phyloP scores from a whole-genome alignment of 2,888 invertebrate species.

The Opisthograptis luteolata region DNA sequence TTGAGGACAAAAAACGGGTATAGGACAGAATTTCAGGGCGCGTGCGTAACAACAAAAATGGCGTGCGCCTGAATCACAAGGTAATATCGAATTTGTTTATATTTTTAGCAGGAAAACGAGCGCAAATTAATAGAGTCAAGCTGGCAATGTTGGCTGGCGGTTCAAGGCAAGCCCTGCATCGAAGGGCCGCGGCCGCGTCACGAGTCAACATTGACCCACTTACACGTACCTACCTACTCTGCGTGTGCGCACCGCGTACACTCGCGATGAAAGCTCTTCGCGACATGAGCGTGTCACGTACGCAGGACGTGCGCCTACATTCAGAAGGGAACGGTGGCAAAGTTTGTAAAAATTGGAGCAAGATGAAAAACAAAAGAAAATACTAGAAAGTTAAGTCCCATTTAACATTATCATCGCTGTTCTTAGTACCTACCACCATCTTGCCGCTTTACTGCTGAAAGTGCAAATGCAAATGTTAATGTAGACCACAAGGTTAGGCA shows the following conservation, averaged over 20 bases:
- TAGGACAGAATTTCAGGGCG: slow-evolving; percentile 17
- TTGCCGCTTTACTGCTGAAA: too few relatives aligned
- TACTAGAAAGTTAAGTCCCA: too few relatives aligned
- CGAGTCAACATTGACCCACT: slow-evolving; percentile 82
- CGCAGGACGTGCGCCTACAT: slow-evolving; percentile 31
- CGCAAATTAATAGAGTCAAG: slow-evolving; percentile 74
- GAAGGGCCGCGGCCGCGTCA: slow-evolving; percentile 81
- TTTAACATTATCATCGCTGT: too few relatives aligned
- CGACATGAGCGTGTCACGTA: slow-evolving; percentile 62
- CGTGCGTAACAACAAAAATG: slow-evolving; percentile 15
- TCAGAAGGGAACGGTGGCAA: background rate
- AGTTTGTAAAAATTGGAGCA: background rate
- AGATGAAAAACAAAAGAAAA: slow-evolving; percentile 1
- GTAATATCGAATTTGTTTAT: slow-evolving; percentile 40
- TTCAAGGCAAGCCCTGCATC: slow-evolving; percentile 80
- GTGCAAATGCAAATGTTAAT: too few relatives aligned
- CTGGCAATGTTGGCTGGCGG: slow-evolving; percentile 58
- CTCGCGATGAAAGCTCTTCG: slow-evolving; percentile 70
- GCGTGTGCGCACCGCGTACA: slow-evolving; percentile 72
- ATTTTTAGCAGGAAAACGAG: slow-evolving; percentile 70
- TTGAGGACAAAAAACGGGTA: slow-evolving; percentile 7
- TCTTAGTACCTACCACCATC: too few relatives aligned
- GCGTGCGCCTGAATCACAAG: slow-evolving; percentile 16
- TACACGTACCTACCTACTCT: slow-evolving; percentile 57
- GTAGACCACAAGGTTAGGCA: too few relatives aligned